A percentile compares a stretch with the other conserved stretches of the same genome.
phyloP scores from a whole-genome alignment of 2,113 vertebrate species.

The Malurus elegans region DNA sequence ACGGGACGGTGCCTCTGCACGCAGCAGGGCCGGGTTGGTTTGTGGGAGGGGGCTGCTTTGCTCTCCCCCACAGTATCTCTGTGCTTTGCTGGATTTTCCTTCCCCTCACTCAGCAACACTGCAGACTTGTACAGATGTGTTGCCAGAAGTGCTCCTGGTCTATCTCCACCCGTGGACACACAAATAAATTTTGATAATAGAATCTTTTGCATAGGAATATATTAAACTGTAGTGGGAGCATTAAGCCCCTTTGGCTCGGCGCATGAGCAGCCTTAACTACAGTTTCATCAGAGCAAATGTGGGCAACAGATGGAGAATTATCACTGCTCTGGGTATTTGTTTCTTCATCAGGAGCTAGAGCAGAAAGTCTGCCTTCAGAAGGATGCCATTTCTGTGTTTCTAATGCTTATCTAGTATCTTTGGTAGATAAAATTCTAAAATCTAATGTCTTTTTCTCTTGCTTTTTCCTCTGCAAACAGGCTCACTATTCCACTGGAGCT shows the following conservation, averaged over 20 bases:
- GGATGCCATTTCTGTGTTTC: neutral
- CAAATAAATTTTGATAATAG: neutral
- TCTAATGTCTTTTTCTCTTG: neutral
- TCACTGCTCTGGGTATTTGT: neutral
- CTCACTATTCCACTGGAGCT: constrained; percentile 95
- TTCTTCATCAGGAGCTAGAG: neutral
- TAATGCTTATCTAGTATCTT: neutral
- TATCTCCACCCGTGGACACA: neutral
- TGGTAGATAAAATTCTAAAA: neutral
- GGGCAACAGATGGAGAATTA: constrained; percentile 10
- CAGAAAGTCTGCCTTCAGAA: neutral
- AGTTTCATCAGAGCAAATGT: neutral
- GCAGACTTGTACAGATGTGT: neutral
- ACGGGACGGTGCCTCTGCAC: neutral
- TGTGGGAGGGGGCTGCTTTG: neutral
- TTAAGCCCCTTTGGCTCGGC: neutral
- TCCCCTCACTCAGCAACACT: neutral
- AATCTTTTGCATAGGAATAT: neutral
- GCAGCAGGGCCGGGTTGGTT: neutral
- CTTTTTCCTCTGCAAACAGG: constrained; percentile 68
- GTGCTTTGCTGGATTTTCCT: neutral
- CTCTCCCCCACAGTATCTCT: neutral
- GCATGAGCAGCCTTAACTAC: neutral
- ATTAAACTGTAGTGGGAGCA: neutral
- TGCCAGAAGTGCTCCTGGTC: neutral